Conservation (phyloP, 2,888 invertebrate genomes). For the Tipula helvola region DNA sequence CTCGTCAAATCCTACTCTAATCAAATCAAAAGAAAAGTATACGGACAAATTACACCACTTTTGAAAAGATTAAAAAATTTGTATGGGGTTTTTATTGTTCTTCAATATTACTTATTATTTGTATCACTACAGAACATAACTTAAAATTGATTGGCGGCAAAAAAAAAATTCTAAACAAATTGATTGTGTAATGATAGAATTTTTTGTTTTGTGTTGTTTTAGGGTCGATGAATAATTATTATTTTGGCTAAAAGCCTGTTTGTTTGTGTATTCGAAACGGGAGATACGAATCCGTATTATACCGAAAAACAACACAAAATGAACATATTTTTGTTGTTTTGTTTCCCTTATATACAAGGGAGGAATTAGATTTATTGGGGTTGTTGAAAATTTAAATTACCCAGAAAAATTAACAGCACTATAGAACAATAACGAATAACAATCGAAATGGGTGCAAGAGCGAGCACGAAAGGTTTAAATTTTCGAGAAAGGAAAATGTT, state of each 20-base stretch:
- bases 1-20: neutral
- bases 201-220: neutral
- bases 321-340: neutral
- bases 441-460: neutral
- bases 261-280: neutral
- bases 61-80: neutral
- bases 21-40: neutral
- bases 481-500: neutral
- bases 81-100: neutral
- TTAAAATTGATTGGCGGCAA: neutral
- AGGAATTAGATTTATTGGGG: neutral
- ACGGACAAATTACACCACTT: neutral
- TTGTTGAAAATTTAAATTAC: conserved; percentile 4
- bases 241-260: neutral
- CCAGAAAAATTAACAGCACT: neutral
- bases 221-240: conserved; percentile 4
- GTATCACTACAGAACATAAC: neutral
- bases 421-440: neutral
- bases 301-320: neutral
- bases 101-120: neutral
- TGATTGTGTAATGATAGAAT: neutral
- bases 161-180: neutral
- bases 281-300: neutral
- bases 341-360: neutral
- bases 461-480: neutral